Conservation (phyloP, 2,888 invertebrate genomes). For the Nysson spinosus region DNA sequence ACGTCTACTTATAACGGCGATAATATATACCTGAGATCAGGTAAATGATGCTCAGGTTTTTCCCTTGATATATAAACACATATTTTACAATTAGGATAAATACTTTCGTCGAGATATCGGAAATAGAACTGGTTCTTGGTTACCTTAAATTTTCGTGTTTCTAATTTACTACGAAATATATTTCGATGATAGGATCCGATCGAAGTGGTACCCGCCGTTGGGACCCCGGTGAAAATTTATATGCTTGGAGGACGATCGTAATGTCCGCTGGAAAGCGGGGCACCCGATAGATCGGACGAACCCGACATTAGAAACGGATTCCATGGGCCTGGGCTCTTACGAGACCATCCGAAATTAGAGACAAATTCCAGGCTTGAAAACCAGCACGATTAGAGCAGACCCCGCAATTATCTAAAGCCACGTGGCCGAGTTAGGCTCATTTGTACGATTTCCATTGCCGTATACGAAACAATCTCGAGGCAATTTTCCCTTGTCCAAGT, state of each 20-base stretch:
- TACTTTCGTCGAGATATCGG: too few relatives aligned
- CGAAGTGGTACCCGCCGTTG: too few relatives aligned
- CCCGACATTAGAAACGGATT: conserved; percentile 14
- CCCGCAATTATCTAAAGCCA: conserved; percentile 36
- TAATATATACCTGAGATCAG: conserved; percentile 1
- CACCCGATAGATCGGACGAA: background rate
- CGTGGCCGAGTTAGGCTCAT: conserved; percentile 18
- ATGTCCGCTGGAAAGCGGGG: conserved; percentile 7
- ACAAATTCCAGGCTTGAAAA: conserved; percentile 7
- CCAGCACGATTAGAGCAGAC: conserved; percentile 10
- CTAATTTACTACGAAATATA: too few relatives aligned
- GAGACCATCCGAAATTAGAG: conserved; percentile 22
- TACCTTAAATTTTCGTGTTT: too few relatives aligned
- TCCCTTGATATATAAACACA: background rate
- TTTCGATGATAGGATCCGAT: too few relatives aligned
- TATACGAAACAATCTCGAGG: background rate
- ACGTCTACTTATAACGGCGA: conserved; percentile 27
- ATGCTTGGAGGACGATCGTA: background rate
- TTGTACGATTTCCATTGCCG: conserved; percentile 3
- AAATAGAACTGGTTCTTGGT: too few relatives aligned
- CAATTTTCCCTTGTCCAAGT: too few relatives aligned
- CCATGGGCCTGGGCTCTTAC: background rate
- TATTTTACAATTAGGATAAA: too few relatives aligned
- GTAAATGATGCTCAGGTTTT: conserved; percentile 17
- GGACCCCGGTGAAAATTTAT: conserved; percentile 8